phyloP scores from a whole-genome alignment of 1,140 invertebrate species.

The Drosophila lowei region DNA sequence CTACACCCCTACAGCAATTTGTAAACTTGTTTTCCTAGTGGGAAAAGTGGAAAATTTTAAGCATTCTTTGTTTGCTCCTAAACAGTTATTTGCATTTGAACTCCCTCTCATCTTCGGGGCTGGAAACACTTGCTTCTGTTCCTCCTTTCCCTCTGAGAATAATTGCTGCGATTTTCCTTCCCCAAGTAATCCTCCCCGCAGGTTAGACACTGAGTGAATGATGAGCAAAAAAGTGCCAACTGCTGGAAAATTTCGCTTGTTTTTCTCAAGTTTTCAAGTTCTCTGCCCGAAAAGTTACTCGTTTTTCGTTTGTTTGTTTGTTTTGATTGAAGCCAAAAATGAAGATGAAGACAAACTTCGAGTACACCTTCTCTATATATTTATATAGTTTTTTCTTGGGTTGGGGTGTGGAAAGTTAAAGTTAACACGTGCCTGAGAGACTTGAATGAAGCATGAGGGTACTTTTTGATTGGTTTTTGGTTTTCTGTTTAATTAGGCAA shows the following conservation, averaged over 20 bases:
- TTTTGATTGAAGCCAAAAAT: slow-evolving; percentile 13
- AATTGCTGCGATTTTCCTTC: slow-evolving; percentile 14
- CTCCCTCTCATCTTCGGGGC: neutral
- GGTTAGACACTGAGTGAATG: slow-evolving; percentile 19
- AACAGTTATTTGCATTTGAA: slow-evolving; percentile 23
- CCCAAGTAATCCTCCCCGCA: slow-evolving; percentile 20
- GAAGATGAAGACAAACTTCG: slow-evolving; percentile 1
- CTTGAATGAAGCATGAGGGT: slow-evolving; percentile 37
- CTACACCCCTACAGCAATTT: slow-evolving; percentile 18
- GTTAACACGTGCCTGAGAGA: slow-evolving; percentile 54
- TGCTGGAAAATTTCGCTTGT: slow-evolving; percentile 27
- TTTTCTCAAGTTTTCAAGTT: slow-evolving; percentile 19
- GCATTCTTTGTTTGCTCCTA: slow-evolving; percentile 3
- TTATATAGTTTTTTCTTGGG: neutral
- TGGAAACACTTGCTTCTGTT: slow-evolving; percentile 6
- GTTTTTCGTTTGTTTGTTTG: slow-evolving; percentile 14
- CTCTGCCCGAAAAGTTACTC: slow-evolving; percentile 28
- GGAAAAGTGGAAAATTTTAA: slow-evolving; percentile 3
- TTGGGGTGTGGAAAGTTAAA: slow-evolving; percentile 36
- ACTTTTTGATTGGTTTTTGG: slow-evolving; percentile 30
- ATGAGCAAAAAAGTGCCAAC: slow-evolving; percentile 23
- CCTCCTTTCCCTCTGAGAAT: neutral
- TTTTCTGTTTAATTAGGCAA: slow-evolving; percentile 54
- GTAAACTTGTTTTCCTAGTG: slow-evolving; percentile 22
- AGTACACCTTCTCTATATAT: slow-evolving; percentile 17